phyloP scores from a whole-genome alignment of 2,888 invertebrate genomes.

The Luperina nickerlii region DNA sequence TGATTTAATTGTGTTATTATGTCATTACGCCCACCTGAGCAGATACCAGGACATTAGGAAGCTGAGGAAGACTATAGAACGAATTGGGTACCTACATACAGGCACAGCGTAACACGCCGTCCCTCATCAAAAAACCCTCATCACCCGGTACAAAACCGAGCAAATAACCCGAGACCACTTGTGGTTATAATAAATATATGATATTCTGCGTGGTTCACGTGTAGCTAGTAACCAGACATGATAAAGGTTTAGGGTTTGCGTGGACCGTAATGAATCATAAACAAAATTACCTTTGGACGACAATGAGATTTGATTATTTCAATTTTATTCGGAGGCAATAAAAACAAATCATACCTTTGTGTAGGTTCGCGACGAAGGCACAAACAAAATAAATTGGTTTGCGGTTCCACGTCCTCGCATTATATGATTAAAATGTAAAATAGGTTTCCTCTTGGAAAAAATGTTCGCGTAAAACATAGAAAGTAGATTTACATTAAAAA shows the following conservation, averaged over 20 bases:
- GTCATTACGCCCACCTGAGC: slow-evolving; percentile 68
- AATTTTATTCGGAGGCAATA: slow-evolving; percentile 58
- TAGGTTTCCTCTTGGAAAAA: slow-evolving; percentile 41
- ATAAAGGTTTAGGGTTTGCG: slow-evolving; percentile 61
- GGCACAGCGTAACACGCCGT: slow-evolving; percentile 71
- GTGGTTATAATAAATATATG: slow-evolving; percentile 75
- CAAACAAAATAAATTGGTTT: slow-evolving; percentile 56
- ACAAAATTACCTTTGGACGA: slow-evolving; percentile 60
- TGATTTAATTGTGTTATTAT: slow-evolving; percentile 61
- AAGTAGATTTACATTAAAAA: slow-evolving; percentile 53
- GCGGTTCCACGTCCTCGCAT: slow-evolving; percentile 34
- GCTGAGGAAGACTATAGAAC: slow-evolving; percentile 73
- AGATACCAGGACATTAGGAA: slow-evolving; percentile 74
- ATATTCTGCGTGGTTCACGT: slow-evolving; percentile 73
- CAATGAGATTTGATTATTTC: slow-evolving; percentile 63
- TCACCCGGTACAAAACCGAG: slow-evolving; percentile 78
- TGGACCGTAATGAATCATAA: slow-evolving; percentile 62
- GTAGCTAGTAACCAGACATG: slow-evolving; percentile 68
- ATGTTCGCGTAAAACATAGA: slow-evolving; percentile 41
- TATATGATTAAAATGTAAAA: slow-evolving; percentile 60
- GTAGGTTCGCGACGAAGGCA: slow-evolving; percentile 40
- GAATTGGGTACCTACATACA: slow-evolving; percentile 74
- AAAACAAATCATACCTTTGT: slow-evolving; percentile 61
- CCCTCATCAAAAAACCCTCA: slow-evolving; percentile 84
- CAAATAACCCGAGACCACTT: slow-evolving; percentile 74